Evolutionary conservation across 2,888 invertebrate species (phyloP), one percentile per base, ranked within the genome.

Genomic region (Ligdia adustata): DNA sequence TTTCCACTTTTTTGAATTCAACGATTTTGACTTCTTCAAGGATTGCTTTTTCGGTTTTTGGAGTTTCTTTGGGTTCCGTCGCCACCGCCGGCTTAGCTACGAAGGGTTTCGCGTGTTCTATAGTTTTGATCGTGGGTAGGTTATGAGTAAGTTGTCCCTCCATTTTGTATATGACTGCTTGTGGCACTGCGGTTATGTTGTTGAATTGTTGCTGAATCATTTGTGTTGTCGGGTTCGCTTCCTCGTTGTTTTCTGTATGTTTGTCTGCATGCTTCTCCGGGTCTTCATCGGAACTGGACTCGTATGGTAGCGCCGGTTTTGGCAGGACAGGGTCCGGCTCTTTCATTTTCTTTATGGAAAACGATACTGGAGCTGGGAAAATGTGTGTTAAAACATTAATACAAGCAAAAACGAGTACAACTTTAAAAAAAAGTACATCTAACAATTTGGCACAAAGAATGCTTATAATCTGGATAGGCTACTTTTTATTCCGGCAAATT

Each of bases 321-420:
- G 94, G 91, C 1, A 93, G 79, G 1, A 92, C 87, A 0, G 91
- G 84, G 33, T 93, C 93, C 0, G 93, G 93, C 45, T 95, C 96
- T 72, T 96, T 96, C 0, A 93, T 89, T 72, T 96, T 96, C 68
- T 95, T 95, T 27, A 97, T 96, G 0, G 96, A 97, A 76, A 97
- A 97, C 47, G 95, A 95, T 0, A 97, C 96, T 0, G 96, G 94
- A 5, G 92, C 94, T 94, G 78, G 22, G 4, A 24, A 22, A 31
- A 39, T 24, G 18, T 9, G 2, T n/a, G n/a, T n/a, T n/a, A n/a
- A n/a, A n/a, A n/a, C n/a, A n/a, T n/a, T n/a, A n/a, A n/a, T n/a
- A n/a, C n/a, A n/a, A n/a, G n/a, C n/a, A n/a, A n/a, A n/a, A n/a
- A n/a, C n/a, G n/a, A n/a, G n/a, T n/a, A n/a, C n/a, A n/a, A n/a